Evolutionary conservation across 30 jellyfish, hydroid and myxozoan species (phyloP), one percentile per base, ranked within the genome.

Genomic region (Rhopilema esculentum): DNA sequence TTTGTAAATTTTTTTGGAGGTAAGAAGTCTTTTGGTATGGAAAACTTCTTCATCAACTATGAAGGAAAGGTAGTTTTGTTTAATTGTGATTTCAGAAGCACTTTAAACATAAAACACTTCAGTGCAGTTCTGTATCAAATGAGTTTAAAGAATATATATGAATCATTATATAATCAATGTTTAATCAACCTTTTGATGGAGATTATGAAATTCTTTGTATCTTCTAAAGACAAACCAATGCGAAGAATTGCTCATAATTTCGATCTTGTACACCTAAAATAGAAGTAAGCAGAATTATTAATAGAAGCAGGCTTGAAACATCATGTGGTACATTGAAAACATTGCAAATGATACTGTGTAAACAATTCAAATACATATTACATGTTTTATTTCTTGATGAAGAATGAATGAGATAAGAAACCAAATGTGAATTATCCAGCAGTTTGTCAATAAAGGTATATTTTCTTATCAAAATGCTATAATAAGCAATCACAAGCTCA

Each of bases 151-250:
- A n/a, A n/a, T n/a, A n/a, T n/a, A n/a, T n/a, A n/a, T n/a, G n/a
- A n/a, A n/a, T n/a, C n/a, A n/a, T n/a, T n/a, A n/a, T n/a, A n/a
- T n/a, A n/a, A n/a, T n/a, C n/a, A n/a, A n/a, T n/a, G n/a, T n/a
- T n/a, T n/a, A n/a, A n/a, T n/a, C n/a, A 0, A 91, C 98, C 92
- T 74, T 88, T 82, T 93, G 98, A 75, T 93, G 98, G 26, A 93
- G 88, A 70, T 76, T 80, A 66, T 86, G 87, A 51, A 93, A 93
- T 67, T 93, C 98, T 72, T 83, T 93, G 90, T 93, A 93, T 76
- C 98, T 82, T 83, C 93, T 69, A 69, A 93, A 93, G 50, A 93
- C 98, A 82, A 88, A 93, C 98, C 98, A 93, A 75, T 93, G 98
- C 16, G 98, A 81, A 9, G 98, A 87, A 29, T 88, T 90, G 70